A percentile compares a stretch with the other conserved stretches of the same genome.
These are phyloP conservation scores for Epinephelus awoara DNA, from an alignment of 2,797 vertebrate genomes.

Conservation along the genomic window DNA sequence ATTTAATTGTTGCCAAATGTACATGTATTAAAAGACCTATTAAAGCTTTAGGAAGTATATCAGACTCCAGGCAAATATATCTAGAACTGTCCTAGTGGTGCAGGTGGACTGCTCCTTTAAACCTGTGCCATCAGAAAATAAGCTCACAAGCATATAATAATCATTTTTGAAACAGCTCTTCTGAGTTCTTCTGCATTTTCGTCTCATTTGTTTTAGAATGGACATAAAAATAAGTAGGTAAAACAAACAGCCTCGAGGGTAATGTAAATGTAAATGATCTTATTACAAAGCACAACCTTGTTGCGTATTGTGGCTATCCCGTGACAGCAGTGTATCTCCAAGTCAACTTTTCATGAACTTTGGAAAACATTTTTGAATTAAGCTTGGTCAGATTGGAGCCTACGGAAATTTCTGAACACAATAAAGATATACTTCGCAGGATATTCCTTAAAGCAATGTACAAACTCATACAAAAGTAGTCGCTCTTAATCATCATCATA, in stretches of 20 bases:
- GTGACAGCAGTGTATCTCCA: background rate
- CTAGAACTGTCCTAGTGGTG: background rate
- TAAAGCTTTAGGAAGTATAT: background rate
- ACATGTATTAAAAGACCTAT: background rate
- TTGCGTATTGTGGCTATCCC: background rate
- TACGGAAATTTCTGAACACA: no score
- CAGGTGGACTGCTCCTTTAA: background rate
- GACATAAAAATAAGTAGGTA: background rate
- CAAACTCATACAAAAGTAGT: no score
- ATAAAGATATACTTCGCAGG: no score
- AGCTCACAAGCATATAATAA: background rate
- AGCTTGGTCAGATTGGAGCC: background rate
- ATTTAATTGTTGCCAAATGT: background rate
- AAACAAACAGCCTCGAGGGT: background rate
- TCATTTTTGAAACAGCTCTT: background rate
- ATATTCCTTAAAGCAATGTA: no score
- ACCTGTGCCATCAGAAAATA: background rate
- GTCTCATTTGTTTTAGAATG: constrained; percentile 1
- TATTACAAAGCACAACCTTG: background rate
- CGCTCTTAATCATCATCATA: no score
- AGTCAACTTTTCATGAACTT: background rate
- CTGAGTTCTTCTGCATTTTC: background rate
- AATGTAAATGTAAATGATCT: background rate
- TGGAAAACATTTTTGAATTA: background rate
- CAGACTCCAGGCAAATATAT: background rate